Evolutionary conservation across 2,888 invertebrate genomes (phyloP).

Genomic region (Callyntrura sp.): DNA sequence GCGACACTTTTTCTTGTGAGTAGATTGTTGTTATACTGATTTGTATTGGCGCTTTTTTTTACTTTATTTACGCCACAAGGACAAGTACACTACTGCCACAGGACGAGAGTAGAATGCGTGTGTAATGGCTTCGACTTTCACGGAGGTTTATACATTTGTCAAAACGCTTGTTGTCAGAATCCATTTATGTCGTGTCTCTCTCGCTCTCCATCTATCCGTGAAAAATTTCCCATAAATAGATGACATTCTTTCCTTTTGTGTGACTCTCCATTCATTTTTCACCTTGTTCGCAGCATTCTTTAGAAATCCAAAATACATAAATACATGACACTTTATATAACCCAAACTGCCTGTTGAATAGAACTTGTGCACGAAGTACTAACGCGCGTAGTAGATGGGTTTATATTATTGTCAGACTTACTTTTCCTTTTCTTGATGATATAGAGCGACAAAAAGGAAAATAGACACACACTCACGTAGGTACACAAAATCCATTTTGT

Average conservation of each 20-base stretch:
- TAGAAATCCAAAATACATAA: not conserved
- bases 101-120: not conserved
- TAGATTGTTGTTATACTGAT: not conserved
- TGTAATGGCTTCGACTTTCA: constrained; percentile 19
- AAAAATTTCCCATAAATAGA: constrained; percentile 59
- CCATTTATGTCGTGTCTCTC: constrained; percentile 24
- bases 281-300: constrained; percentile 39
- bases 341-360: constrained; percentile 42
- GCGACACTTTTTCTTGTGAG: too few relatives aligned
- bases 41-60: not conserved
- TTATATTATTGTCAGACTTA: not conserved
- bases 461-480: not conserved
- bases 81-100: not conserved
- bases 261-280: constrained; percentile 45
- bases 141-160: constrained; percentile 66
- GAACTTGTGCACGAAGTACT: not conserved
- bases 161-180: constrained; percentile 60
- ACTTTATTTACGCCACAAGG: not conserved
- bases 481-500: not conserved
- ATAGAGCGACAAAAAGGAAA: not conserved
- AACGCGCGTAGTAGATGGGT: not conserved
- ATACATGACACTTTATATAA: not conserved
- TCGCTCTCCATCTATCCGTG: constrained; percentile 4
- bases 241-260: constrained; percentile 37
- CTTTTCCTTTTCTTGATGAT: not conserved